Evolutionary conservation across 2,888 invertebrate genomes (phyloP).

Genomic region (Epiperipatus broadwayi): DNA sequence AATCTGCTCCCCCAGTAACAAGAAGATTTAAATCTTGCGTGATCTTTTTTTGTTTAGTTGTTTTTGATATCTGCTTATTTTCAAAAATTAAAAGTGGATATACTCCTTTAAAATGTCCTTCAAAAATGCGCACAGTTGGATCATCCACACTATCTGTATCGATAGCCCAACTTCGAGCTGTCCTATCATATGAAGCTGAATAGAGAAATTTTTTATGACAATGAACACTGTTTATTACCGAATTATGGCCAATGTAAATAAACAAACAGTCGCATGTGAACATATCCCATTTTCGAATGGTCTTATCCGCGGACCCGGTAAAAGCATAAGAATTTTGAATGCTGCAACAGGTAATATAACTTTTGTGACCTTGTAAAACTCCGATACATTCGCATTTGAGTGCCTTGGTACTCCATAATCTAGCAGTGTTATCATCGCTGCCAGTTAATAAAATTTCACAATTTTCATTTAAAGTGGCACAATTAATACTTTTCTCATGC

Average conservation of each 20-base stretch:
- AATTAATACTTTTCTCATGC: slow-evolving; percentile 32
- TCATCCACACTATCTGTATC: slow-evolving; percentile 30
- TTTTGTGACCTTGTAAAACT: slow-evolving; percentile 30
- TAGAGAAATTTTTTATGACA: slow-evolving; percentile 29
- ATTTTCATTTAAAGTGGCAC: slow-evolving; percentile 33
- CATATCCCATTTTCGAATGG: slow-evolving; percentile 35
- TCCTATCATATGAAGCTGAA: slow-evolving; percentile 23
- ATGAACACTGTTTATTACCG: slow-evolving; percentile 31
- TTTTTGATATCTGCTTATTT: slow-evolving; percentile 5
- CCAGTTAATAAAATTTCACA: slow-evolving; percentile 33
- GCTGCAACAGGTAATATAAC: slow-evolving; percentile 32
- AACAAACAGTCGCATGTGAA: slow-evolving; percentile 31
- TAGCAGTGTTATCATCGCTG: slow-evolving; percentile 31
- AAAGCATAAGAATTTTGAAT: slow-evolving; percentile 32
- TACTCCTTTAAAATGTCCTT: slow-evolving; percentile 33
- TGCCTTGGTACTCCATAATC: slow-evolving; percentile 33
- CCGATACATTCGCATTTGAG: slow-evolving; percentile 32
- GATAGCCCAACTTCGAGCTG: slow-evolving; percentile 32
- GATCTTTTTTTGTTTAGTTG: slow-evolving; percentile 16
- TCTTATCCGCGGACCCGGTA: slow-evolving; percentile 33
- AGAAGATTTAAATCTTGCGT: slow-evolving; percentile 20
- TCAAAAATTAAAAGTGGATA: slow-evolving; percentile 25
- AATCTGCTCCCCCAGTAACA: slow-evolving; percentile 33
- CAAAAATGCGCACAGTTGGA: too few species aligned
- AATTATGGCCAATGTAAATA: slow-evolving; percentile 30